Base-by-base conservation (phyloP, 2,888 invertebrate species). In the Tenthredo amoena region DNA sequence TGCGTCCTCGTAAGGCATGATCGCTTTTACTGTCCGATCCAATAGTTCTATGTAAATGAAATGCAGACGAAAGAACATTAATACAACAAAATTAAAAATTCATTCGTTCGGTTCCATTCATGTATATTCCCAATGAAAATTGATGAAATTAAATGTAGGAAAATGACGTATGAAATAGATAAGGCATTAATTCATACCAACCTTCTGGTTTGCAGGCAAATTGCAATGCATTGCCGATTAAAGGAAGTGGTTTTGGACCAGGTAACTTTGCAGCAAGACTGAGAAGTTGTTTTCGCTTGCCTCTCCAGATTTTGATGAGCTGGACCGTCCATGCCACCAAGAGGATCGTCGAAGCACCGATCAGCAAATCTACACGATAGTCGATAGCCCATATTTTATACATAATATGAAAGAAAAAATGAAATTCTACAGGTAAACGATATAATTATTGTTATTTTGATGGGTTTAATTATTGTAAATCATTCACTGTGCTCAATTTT, bases 151-250 rank as follows among this genome's bases (percentile, higher is more conserved):
- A 37, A 26, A 31, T 6, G 31, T 1, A 71, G 37, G 0, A 37
- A 37, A 37, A 18, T 3, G 5, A 34, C 37, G 7, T 26, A 26
- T 47, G 9, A 74, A 74, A 47, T 74, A n/a, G 21, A 43, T 40
- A 47, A 37, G 34, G 9, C 5, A 37, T n/a, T 26, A 12, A 40
- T 47, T 43, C 12, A 47, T 47, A 86, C n/a, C 26, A 34, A 88
- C 89, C 89, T n/a, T 88, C 88, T 15, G 86, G 72, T 26, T 85
- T 84, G 77, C 89, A 89, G 15, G 88, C 88, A n/a, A 89, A 89
- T 31, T 86, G 85, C 15, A 89, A 65, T 72, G 89, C 89, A 58
- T 89, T 89, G 40, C 89, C 89, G 37, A 89, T 87, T 26, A 89
- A 82, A 1, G 89, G 89, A 21, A 89, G 58, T 0, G 87, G 76